phyloP scores from a whole-genome alignment of 2,888 invertebrate genomes.

The Timema cristinae region DNA sequence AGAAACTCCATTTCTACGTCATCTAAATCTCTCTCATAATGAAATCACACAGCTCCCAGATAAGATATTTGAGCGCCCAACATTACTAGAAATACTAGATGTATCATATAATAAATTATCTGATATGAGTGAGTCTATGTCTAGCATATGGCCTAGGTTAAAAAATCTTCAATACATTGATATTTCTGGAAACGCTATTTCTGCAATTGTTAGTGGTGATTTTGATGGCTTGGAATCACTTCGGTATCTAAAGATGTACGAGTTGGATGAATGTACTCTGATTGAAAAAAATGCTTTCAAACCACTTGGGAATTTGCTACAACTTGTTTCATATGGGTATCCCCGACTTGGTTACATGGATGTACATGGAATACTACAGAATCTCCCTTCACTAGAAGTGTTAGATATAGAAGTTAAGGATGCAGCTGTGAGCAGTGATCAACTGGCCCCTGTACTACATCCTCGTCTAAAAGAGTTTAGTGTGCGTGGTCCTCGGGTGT shows the following conservation, averaged over 20 bases:
- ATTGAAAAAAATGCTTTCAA: constrained; percentile 81
- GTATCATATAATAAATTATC: constrained; percentile 66
- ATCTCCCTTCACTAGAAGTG: constrained; percentile 66
- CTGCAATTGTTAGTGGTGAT: constrained; percentile 68
- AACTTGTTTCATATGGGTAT: constrained; percentile 67
- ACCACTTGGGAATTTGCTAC: constrained; percentile 63
- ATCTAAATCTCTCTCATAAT: constrained; percentile 74
- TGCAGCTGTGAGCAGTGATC: constrained; percentile 72
- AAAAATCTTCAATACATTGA: constrained; percentile 69
- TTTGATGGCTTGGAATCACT: constrained; percentile 64
- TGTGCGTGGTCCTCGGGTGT: constrained; percentile 68
- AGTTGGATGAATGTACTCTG: constrained; percentile 64
- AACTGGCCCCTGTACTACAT: constrained; percentile 72
- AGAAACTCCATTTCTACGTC: constrained; percentile 80
- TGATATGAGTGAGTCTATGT: constrained; percentile 57
- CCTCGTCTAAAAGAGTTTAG: constrained; percentile 71
- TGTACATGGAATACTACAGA: constrained; percentile 76
- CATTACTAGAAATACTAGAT: constrained; percentile 72
- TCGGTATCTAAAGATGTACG: constrained; percentile 55
- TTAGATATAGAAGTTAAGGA: constrained; percentile 86
- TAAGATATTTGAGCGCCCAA: constrained; percentile 71
- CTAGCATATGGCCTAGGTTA: constrained; percentile 65
- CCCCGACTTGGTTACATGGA: constrained; percentile 81
- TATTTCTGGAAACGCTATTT: constrained; percentile 80
- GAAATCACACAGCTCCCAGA: constrained; percentile 61